Conservation (phyloP, 2,797 vertebrate genomes). For the Lerista edwardsae region DNA sequence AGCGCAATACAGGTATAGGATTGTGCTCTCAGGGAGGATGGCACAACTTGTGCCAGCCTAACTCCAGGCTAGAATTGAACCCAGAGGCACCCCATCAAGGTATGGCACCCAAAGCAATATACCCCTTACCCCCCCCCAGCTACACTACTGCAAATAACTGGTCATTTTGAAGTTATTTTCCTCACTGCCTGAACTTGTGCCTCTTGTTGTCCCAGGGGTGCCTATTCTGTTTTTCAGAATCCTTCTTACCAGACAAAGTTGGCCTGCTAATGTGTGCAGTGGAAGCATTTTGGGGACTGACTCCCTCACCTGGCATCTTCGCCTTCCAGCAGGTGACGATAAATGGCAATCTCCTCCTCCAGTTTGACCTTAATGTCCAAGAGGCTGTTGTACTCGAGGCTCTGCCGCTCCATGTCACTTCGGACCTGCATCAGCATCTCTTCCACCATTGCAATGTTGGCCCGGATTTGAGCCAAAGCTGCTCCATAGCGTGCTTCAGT, state of each 20-base stretch:
- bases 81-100: too few relatives aligned
- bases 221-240: neutral
- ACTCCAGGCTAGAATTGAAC: too few relatives aligned
- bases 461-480: slow-evolving; percentile 67
- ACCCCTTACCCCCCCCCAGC: too few relatives aligned
- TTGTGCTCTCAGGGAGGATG: too few relatives aligned
- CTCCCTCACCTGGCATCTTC: slow-evolving; percentile 69
- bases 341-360: slow-evolving; percentile 77
- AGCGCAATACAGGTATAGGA: too few relatives aligned
- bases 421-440: slow-evolving; percentile 70
- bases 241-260: neutral
- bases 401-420: slow-evolving; percentile 67
- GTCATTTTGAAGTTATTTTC: neutral
- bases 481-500: slow-evolving; percentile 66
- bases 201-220: too few relatives aligned
- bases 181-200: neutral
- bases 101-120: too few relatives aligned
- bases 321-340: slow-evolving; percentile 78
- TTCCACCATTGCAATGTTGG: slow-evolving; percentile 55
- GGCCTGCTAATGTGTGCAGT: neutral
- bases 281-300: neutral
- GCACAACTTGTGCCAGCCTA: too few relatives aligned
- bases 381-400: slow-evolving; percentile 57
- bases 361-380: slow-evolving; percentile 76
- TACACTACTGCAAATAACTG: too few relatives aligned